Evolutionary conservation across 2,888 invertebrate species (phyloP).

Genomic region (Galeopsomyia nigrocyanea): DNA sequence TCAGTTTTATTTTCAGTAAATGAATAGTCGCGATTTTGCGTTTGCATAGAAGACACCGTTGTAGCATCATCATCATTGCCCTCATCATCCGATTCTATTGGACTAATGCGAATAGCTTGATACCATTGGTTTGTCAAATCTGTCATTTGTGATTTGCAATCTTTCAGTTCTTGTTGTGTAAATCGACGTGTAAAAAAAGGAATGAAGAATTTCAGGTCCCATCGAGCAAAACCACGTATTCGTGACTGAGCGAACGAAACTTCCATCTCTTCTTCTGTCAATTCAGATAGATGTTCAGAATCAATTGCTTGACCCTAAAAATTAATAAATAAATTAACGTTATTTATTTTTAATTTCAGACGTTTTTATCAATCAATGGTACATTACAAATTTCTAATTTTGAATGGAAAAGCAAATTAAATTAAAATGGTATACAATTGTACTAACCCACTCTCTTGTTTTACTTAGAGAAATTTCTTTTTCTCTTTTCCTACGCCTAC

Average conservation of each 20-base stretch:
- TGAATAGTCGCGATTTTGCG: constrained; percentile 56
- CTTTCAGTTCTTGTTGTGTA: constrained; percentile 94
- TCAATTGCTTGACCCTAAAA: constrained; percentile 87
- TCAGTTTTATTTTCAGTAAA: constrained; percentile 54
- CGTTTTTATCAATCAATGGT: background rate
- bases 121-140: constrained; percentile 98
- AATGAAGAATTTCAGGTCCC: constrained; percentile 93
- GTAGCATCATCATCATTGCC: constrained; percentile 69
- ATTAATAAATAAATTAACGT: background rate
- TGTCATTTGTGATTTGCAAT: constrained; percentile 97
- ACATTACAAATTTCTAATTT: constrained; percentile 9
- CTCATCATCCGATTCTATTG: constrained; percentile 84
- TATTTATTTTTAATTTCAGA: background rate
- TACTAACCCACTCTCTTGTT: constrained; percentile 91
- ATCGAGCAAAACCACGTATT: constrained; percentile 88
- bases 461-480: constrained; percentile 95
- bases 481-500: constrained; percentile 75
- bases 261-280: constrained; percentile 94
- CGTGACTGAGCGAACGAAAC: constrained; percentile 86
- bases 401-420: constrained; percentile 12
- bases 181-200: constrained; percentile 97
- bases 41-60: constrained; percentile 62
- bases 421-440: constrained; percentile 7
- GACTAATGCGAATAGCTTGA: constrained; percentile 92
- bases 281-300: constrained; percentile 92